phyloP scores from a whole-genome alignment of 2,113 vertebrate genomes.

The Gymnogyps californianus region DNA sequence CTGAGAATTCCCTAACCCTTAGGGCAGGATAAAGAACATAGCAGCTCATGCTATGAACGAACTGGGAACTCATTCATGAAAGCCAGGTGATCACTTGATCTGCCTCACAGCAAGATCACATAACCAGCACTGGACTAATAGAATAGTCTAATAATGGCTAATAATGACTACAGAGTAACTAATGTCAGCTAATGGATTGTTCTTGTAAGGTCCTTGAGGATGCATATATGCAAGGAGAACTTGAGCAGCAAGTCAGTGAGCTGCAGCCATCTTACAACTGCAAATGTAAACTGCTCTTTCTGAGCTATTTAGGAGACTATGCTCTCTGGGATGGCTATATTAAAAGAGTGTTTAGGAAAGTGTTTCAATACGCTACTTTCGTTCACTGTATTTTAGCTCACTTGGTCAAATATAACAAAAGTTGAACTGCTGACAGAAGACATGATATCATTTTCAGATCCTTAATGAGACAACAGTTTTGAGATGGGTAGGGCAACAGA shows the following conservation, averaged over 20 bases:
- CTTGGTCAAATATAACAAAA: neutral
- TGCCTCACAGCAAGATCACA: neutral
- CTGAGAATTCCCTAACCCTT: neutral
- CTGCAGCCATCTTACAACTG: neutral
- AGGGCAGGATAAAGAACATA: neutral
- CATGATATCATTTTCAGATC: neutral
- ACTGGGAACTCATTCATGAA: neutral
- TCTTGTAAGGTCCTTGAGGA: neutral
- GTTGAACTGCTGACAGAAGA: neutral
- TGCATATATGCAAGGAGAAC: neutral
- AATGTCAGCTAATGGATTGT: neutral
- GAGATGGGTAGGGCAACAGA: neutral
- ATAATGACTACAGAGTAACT: neutral
- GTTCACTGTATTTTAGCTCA: neutral
- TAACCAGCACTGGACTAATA: neutral
- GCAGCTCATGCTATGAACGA: neutral
- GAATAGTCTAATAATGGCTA: neutral
- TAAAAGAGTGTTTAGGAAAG: neutral
- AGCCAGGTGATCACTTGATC: neutral
- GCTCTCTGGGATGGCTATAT: neutral
- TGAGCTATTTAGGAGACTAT: neutral
- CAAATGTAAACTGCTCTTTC: neutral
- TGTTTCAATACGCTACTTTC: neutral
- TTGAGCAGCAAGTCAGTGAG: neutral
- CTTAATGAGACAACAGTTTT: neutral